A percentile compares a stretch with the other conserved stretches of the same genome.
These are phyloP conservation scores for Rhombomys opimus DNA, from an alignment of 2,113 vertebrate genomes.

Conservation along the genomic window DNA sequence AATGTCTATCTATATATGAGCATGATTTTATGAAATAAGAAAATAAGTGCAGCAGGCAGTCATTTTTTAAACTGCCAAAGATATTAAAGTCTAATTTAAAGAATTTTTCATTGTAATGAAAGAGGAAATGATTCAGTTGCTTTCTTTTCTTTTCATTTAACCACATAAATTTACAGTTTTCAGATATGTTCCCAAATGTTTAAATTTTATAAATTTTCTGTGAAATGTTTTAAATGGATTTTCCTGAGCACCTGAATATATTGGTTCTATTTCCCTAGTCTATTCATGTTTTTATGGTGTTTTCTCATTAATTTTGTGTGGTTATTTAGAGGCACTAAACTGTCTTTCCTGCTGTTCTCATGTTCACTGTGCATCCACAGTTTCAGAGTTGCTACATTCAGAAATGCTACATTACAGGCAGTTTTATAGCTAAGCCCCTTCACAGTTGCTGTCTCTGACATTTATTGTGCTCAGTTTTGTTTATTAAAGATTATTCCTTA, in stretches of 20 bases:
- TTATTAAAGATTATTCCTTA: constrained; percentile 20
- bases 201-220: background rate
- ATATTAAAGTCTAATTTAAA: background rate
- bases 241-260: background rate
- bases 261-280: background rate
- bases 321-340: background rate
- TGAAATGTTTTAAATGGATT: background rate
- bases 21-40: background rate
- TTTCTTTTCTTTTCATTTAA: constrained; percentile 2
- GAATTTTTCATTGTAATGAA: background rate
- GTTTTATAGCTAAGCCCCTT: background rate
- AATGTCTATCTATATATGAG: background rate
- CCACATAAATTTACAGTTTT: background rate
- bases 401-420: background rate
- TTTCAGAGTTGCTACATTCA: background rate
- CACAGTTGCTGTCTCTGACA: background rate
- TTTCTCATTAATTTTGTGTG: background rate
- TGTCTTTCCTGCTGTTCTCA: background rate
- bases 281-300: background rate
- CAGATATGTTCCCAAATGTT: background rate
- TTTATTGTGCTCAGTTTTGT: constrained; percentile 9
- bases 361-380: background rate
- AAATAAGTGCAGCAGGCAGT: background rate
- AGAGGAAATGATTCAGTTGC: background rate
- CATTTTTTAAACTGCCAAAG: background rate